Percentiles rank a stretch among this genome's conserved stretches.
Conservation (phyloP, 1,140 invertebrate genomes). For the Eupristina koningsbergeri region DNA sequence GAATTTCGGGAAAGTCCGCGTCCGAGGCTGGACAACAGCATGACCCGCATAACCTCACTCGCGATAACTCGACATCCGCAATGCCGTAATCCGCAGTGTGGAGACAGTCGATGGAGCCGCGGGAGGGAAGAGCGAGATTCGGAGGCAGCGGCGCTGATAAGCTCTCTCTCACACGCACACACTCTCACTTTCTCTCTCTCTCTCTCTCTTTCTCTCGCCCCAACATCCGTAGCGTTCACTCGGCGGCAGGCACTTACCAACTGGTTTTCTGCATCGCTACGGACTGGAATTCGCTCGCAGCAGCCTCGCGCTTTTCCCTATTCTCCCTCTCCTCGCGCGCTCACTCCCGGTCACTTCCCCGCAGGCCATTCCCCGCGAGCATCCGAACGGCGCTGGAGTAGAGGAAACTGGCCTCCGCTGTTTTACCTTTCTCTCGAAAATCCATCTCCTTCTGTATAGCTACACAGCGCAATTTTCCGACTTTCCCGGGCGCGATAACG, state of each 20-base stretch:
- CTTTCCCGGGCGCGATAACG: not conserved
- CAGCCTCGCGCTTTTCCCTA: not conserved
- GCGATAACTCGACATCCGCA: constrained; percentile 36
- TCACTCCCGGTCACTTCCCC: constrained; percentile 1
- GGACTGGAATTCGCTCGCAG: not conserved
- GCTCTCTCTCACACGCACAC: not conserved
- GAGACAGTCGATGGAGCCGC: not conserved
- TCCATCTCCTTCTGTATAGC: not conserved
- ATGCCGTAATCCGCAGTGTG: constrained; percentile 40
- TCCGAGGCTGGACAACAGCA: not conserved
- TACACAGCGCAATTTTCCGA: not conserved
- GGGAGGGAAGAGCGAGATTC: constrained; percentile 23
- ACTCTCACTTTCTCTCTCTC: not conserved
- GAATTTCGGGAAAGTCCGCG: not conserved
- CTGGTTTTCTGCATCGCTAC: constrained; percentile 23
- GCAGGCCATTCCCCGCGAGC: not conserved
- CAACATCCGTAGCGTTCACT: constrained; percentile 8
- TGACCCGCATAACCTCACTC: constrained; percentile 35
- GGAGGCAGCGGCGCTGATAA: not conserved
- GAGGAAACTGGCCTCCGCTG: not conserved
- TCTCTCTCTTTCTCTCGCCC: not conserved
- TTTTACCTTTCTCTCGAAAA: constrained; percentile 3
- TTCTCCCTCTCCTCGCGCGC: not conserved
- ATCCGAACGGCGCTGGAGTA: not conserved
- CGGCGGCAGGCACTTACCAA: constrained; percentile 18